These are phyloP conservation scores for Paralvinella palmiformis DNA, from an alignment of 1,140 invertebrate species.

Conservation along the genomic window DNA sequence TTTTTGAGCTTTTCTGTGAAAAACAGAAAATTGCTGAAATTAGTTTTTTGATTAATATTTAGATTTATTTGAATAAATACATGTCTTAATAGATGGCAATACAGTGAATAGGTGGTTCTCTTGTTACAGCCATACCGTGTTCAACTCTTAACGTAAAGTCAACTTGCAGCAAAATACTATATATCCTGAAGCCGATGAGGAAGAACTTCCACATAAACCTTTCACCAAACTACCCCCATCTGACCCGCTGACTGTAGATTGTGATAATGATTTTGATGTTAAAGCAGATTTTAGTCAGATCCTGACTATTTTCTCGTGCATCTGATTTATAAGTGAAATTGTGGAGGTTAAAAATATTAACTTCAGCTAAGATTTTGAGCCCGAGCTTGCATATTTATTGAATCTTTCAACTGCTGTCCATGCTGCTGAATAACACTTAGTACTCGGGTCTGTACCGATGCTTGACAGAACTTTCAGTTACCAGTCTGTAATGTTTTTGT, in stretches of 20 bases:
- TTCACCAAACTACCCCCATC: background rate
- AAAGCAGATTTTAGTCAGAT: background rate
- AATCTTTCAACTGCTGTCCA: background rate
- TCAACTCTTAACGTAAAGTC: background rate
- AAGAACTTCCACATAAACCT: constrained; percentile 4
- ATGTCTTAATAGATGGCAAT: too few relatives aligned
- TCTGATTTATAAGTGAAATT: background rate
- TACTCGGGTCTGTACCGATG: background rate
- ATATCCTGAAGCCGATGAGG: background rate
- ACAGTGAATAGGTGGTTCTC: background rate
- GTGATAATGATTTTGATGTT: background rate
- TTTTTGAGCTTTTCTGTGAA: too few relatives aligned
- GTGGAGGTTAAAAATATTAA: background rate
- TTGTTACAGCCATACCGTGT: background rate
- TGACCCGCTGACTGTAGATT: background rate
- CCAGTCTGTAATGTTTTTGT: constrained; percentile 2
- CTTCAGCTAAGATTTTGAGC: background rate
- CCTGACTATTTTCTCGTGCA: background rate
- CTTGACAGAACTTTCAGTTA: background rate
- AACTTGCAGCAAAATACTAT: background rate
- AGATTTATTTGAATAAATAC: too few relatives aligned
- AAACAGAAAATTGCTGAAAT: too few relatives aligned
- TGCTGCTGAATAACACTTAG: background rate
- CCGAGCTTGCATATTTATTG: background rate
- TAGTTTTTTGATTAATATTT: too few relatives aligned